Evolutionary conservation across 2,888 invertebrate genomes (phyloP), one percentile per base, ranked within the genome.

Genomic region (Andricus curvator): DNA sequence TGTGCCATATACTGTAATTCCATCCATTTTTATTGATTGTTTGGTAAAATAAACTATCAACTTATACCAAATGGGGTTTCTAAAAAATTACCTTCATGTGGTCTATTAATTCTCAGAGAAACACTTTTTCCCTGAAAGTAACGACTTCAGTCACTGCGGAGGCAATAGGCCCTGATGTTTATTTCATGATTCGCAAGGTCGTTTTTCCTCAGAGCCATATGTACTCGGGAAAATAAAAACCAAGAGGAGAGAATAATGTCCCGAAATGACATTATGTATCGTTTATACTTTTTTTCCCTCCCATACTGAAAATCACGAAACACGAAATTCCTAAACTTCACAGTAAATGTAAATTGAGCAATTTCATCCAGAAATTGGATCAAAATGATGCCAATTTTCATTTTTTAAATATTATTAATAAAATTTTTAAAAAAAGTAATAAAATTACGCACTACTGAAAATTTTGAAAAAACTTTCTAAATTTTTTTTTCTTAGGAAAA

Each of bases 21-120:
- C n/a, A 8, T 22, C 11, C 2, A n/a, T n/a, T n/a, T n/a, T 56
- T 8, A 2, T 56, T 56, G 4, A n/a, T 56, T 1, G 8, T 56
- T 9, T 56, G 2, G 3, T 56, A 2, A 56, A 56, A 56, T n/a
- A 56, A 3, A 62, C 4, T 62, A 62, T 22, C 22, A 15, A 25
- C 1, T 15, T 62, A 1, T 25, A 5, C 11, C 25, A 25, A 25
- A 4, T 15, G 1, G 15, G 25, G 25, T n/a, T 56, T 25, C 5
- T 86, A 87, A 90, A 89, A 89, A 89, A 91, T 91, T 89, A 85
- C 87, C 88, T 89, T 91, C 91, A 90, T 89, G 88, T 84, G 83
- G 82, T 84, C 90, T 90, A 91, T 91, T 89, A 89, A 89, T 91
- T 90, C 90, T 89, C 90, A 87, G 86, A 85, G 88, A 91, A 90